phyloP scores from a whole-genome alignment of 2,113 vertebrate species.

The Pterocles gutturalis region DNA sequence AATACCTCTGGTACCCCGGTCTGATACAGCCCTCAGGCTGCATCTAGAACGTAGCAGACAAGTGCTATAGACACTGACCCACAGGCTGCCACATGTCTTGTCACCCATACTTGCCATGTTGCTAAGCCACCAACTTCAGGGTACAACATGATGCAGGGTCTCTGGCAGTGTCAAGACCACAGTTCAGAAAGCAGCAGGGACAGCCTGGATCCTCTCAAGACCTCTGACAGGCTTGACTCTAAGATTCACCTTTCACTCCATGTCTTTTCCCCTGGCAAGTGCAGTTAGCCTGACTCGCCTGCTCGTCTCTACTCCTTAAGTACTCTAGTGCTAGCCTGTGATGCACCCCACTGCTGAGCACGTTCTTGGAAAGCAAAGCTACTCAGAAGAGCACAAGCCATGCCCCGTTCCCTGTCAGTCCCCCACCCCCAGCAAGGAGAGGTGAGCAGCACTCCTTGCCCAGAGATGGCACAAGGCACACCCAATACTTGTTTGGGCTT shows the following conservation, averaged over 20 bases:
- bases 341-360: not conserved
- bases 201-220: not conserved
- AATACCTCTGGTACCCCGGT: not conserved
- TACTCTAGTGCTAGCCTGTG: not conserved
- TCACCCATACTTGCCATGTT: rapidly evolving
- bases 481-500: not conserved
- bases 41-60: not conserved
- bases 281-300: too few species aligned
- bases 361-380: not conserved
- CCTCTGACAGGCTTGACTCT: not conserved
- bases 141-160: rapidly evolving
- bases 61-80: rapidly evolving
- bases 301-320: not conserved
- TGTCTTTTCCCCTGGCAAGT: not conserved
- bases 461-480: not conserved
- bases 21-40: not conserved
- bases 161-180: not conserved
- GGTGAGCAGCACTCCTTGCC: not conserved
- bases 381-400: not conserved
- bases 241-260: not conserved
- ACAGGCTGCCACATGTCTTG: not conserved
- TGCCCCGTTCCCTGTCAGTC: not conserved
- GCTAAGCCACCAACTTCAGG: not conserved
- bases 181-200: not conserved
- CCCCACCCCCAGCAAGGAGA: not conserved